Base-by-base conservation (phyloP, 2,888 invertebrate species). In the Globia sparganii region DNA sequence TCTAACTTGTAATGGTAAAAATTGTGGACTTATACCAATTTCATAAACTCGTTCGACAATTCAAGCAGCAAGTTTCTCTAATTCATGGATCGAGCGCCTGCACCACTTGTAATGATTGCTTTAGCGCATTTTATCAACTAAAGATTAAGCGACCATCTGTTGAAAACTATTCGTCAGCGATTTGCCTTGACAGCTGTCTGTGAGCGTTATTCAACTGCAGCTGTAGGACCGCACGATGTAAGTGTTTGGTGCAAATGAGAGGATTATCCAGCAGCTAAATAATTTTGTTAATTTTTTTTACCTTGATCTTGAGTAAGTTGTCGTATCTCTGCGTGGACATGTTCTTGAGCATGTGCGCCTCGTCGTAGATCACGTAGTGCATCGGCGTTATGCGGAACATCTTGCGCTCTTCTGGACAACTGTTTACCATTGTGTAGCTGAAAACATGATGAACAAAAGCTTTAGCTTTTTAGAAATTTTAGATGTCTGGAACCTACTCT, bases 331-430 rank as follows among this genome's bases (percentile, higher is more conserved):
- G 98, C 0, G 99, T 99, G 74, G 98, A 97, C 99, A 99, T 99
- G 92, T 99, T 99, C 94, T 99, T 99, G 56, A 99, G 96, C 99
- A 99, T 99, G 92, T 99, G 99, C 1, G 99, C 99, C 92, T 99
- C 99, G 93, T 99, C 99, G 92, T 99, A 99, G 37, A 99, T 97
- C 0, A 99, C 99, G 92, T 99, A 99, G 92, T 99, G 98, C 93
- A 99, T 97, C 66, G 97, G 97, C 79, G 98, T 98, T 58, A 99
- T 98, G 78, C 99, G 98, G 93, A 99, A 98, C 97, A 98, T 98
- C 93, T 99, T 98, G 78, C 99, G 98, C 91, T 98, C 98, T 90
- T 99, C 99, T 0, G 98, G 98, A 81, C 98, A 98, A 84, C 98
- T 99, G 87, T 97, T 97, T 40, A 99, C 98, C 97, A 99, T 98